phyloP scores from a whole-genome alignment of 1,140 invertebrate species.

The Catajapyx aquilonaris region DNA sequence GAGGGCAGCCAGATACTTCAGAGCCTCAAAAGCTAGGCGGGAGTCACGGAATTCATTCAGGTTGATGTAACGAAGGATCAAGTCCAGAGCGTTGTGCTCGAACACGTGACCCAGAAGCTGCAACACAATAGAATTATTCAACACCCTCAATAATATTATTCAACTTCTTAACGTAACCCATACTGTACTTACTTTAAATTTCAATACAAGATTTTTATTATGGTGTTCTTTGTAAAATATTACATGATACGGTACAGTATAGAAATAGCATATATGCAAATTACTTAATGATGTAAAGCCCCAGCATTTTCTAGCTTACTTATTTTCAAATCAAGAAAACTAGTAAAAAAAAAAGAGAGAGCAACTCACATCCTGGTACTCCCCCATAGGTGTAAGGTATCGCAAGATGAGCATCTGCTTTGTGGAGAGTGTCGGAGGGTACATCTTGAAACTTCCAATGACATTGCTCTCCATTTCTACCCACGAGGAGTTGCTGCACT shows the following conservation, averaged over 20 bases:
- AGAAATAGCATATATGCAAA: too few relatives aligned
- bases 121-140: slow-evolving; percentile 16
- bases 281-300: slow-evolving; percentile 3
- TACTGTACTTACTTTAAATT: too few relatives aligned
- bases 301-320: slow-evolving; percentile 4
- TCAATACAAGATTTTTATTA: too few relatives aligned
- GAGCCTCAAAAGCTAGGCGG: slow-evolving; percentile 78
- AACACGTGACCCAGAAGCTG: slow-evolving; percentile 75
- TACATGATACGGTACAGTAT: too few relatives aligned
- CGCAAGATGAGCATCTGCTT: slow-evolving; percentile 70
- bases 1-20: slow-evolving; percentile 78
- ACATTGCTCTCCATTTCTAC: slow-evolving; percentile 69
- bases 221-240: too few relatives aligned
- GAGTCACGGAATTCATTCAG: slow-evolving; percentile 71
- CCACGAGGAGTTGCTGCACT: slow-evolving; percentile 64
- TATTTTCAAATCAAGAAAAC: slow-evolving; percentile 1
- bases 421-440: slow-evolving; percentile 65
- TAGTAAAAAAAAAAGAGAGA: slow-evolving; percentile 7
- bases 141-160: too few relatives aligned
- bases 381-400: slow-evolving; percentile 83
- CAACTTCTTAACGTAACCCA: too few relatives aligned
- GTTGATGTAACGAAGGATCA: slow-evolving; percentile 81
- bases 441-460: slow-evolving; percentile 64
- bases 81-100: slow-evolving; percentile 68
- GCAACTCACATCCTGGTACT: slow-evolving; percentile 71